A percentile compares a stretch with the other conserved stretches of the same genome.
Conservation (phyloP, 1,140 invertebrate species). For the Adoxophyes honmai region DNA sequence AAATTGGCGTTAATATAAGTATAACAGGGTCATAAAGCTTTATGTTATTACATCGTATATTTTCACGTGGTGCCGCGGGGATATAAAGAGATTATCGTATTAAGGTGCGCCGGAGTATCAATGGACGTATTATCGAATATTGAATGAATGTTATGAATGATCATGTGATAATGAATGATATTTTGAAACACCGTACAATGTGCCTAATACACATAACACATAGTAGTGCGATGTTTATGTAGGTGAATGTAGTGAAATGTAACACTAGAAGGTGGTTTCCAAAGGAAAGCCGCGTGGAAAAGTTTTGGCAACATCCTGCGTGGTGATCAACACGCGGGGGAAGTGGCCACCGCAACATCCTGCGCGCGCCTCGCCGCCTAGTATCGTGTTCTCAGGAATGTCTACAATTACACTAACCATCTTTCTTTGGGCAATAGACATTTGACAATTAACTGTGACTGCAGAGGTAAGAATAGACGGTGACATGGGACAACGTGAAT, state of each 20-base stretch:
- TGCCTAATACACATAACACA: background rate
- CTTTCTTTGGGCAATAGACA: no score
- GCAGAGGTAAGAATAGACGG: no score
- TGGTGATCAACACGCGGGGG: conserved; percentile 48
- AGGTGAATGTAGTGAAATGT: conserved; percentile 28
- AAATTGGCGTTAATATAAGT: no score
- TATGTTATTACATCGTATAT: no score
- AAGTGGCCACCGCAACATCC: conserved; percentile 72
- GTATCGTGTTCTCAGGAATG: conserved; percentile 17
- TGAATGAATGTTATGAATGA: conserved; percentile 15
- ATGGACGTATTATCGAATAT: conserved; percentile 1
- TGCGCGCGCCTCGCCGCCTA: conserved; percentile 15
- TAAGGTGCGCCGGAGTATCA: background rate
- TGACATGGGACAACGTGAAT: no score
- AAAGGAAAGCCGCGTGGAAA: conserved; percentile 31
- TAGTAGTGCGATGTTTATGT: conserved; percentile 8
- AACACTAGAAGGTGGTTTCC: conserved; percentile 35
- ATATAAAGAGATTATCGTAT: conserved; percentile 4
- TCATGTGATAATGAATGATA: background rate
- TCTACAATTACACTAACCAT: conserved; percentile 3
- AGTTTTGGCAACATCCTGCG: conserved; percentile 71
- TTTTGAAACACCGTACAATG: background rate
- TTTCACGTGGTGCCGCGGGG: background rate
- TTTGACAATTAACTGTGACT: no score
- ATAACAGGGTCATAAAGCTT: no score